These are phyloP conservation scores for Diabrotica virgifera DNA, from an alignment of 1,140 invertebrate species.

Conservation along the genomic window DNA sequence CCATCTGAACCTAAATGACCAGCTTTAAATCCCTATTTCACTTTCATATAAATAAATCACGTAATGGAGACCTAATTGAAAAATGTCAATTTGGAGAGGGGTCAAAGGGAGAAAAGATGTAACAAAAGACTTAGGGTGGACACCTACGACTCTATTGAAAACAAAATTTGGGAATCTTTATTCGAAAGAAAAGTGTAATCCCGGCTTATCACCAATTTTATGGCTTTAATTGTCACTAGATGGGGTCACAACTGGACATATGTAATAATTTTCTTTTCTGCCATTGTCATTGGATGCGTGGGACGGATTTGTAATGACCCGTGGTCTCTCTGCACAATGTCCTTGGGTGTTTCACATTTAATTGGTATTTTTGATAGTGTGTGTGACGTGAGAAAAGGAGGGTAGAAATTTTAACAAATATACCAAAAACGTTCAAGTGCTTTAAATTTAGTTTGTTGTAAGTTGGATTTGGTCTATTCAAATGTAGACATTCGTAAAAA, in stretches of 20 bases:
- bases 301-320: conserved; percentile 24
- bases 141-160: conserved; percentile 31
- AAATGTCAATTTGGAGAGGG: conserved; percentile 14
- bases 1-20: too few species aligned
- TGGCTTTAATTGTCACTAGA: conserved; percentile 37
- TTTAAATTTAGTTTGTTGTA: too few species aligned
- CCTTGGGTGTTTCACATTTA: background rate
- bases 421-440: background rate
- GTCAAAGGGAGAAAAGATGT: conserved; percentile 25
- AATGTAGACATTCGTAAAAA: too few species aligned
- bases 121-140: conserved; percentile 29
- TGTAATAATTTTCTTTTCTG: conserved; percentile 23
- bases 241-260: conserved; percentile 25
- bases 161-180: conserved; percentile 23
- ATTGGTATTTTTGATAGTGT: background rate
- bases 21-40: too few species aligned
- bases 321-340: background rate
- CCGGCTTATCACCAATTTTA: conserved; percentile 39
- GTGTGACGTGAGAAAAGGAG: background rate
- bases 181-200: conserved; percentile 39
- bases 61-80: background rate
- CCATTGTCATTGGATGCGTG: conserved; percentile 29
- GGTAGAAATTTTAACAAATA: background rate
- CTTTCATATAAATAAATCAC: background rate
- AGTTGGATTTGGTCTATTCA: too few species aligned